A percentile compares a stretch with the other conserved stretches of the same genome.
Conservation (phyloP, 2,888 invertebrate species). For the Blastobasis adustella region DNA sequence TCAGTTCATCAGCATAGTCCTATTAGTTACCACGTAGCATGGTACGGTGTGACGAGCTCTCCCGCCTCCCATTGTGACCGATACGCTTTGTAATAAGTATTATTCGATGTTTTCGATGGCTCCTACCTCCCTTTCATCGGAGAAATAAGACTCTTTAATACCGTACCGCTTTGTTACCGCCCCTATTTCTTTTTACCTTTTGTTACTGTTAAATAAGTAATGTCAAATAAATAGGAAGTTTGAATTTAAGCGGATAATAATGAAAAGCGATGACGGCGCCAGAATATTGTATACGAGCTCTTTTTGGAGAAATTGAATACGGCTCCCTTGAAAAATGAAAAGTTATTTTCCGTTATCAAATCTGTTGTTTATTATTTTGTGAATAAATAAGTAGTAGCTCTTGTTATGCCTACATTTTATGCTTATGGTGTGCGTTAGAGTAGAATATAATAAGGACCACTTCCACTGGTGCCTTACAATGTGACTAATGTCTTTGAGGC, state of each 20-base stretch:
- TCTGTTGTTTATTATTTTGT: too few relatives aligned
- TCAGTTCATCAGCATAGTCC: too few relatives aligned
- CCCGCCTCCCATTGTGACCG: conserved; percentile 30
- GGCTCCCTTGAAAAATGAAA: background rate
- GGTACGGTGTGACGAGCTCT: conserved; percentile 27
- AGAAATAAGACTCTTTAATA: conserved; percentile 42
- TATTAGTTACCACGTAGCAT: too few relatives aligned
- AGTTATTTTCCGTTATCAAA: too few relatives aligned
- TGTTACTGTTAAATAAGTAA: conserved; percentile 40
- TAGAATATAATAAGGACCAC: too few relatives aligned
- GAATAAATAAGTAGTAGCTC: too few relatives aligned
- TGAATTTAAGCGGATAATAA: conserved; percentile 19
- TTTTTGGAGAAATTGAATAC: conserved; percentile 8
- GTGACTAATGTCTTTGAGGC: too few relatives aligned
- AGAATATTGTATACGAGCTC: conserved; percentile 8
- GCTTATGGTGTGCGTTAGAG: too few relatives aligned
- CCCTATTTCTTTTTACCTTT: conserved; percentile 31
- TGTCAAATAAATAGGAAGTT: conserved; percentile 11
- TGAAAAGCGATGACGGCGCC: conserved; percentile 24
- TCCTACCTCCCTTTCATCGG: conserved; percentile 32
- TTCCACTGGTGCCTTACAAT: too few relatives aligned
- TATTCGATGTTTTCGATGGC: conserved; percentile 48
- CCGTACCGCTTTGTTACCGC: conserved; percentile 28
- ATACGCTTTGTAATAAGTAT: conserved; percentile 41
- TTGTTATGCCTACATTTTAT: too few relatives aligned